Percentiles rank a stretch among this genome's conserved stretches.
phyloP scores from a whole-genome alignment of 2,888 invertebrate genomes.

The Dendrolimus houi region DNA sequence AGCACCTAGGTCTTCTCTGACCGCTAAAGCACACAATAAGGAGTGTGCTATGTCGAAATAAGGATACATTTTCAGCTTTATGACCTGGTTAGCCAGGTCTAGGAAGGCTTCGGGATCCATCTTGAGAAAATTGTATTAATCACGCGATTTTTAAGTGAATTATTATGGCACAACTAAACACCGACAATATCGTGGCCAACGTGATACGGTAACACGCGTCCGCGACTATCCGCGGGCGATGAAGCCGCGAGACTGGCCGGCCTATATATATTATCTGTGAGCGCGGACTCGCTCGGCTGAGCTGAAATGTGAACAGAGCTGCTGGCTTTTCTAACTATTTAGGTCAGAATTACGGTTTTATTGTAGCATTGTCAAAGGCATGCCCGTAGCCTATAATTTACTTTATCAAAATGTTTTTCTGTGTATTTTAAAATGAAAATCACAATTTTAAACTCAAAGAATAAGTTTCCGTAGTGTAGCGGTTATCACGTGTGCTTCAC shows the following conservation, averaged over 20 bases:
- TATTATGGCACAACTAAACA: constrained; percentile 59
- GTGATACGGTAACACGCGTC: constrained; percentile 43
- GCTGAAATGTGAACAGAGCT: not conserved
- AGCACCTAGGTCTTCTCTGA: constrained; percentile 95
- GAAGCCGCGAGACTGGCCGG: constrained; percentile 63
- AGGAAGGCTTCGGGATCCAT: constrained; percentile 98
- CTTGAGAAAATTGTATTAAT: constrained; percentile 17
- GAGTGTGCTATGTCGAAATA: constrained; percentile 99
- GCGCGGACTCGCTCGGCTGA: constrained; percentile 5
- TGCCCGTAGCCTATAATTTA: not conserved
- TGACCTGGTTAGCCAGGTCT: constrained; percentile 98
- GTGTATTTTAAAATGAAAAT: not conserved
- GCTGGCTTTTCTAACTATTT: constrained; percentile 40
- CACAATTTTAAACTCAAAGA: constrained; percentile 65
- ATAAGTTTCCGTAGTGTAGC: constrained; percentile 83
- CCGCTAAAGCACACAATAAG: constrained; percentile 94
- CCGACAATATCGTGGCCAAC: constrained; percentile 59
- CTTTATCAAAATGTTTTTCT: not conserved
- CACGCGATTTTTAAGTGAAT: constrained; percentile 28
- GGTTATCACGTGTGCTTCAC: constrained; percentile 89
- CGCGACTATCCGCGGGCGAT: constrained; percentile 67
- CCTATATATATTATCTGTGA: not conserved
- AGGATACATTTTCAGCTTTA: constrained; percentile 99
- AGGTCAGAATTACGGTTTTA: constrained; percentile 20
- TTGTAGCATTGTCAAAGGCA: not conserved